Base-by-base conservation (phyloP, 2,888 invertebrate species). In the Dilophus febrilis region DNA sequence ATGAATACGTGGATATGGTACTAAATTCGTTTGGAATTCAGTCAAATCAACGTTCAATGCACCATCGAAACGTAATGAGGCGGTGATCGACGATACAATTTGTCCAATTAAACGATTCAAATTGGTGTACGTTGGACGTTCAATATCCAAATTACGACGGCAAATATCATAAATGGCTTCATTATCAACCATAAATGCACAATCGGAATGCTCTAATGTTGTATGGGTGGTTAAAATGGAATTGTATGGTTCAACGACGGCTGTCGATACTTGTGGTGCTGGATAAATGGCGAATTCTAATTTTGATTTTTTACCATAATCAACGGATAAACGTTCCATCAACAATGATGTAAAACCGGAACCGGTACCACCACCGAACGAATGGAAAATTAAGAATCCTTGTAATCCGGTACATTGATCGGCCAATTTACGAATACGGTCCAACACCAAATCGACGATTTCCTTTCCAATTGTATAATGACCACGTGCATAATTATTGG, bases 161-260 rank as follows among this genome's bases (percentile, higher is more conserved):
- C 92, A 94, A 68, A 82, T 83, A 66, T 94, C 77, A n/a, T n/a
- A n/a, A n/a, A n/a, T n/a, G n/a, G n/a, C n/a, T n/a, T n/a, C n/a
- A n/a, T n/a, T n/a, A n/a, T 85, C 85, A 46, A 84, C 87, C 92
- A 92, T 92, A 68, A 94, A 94, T 37, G 91, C 90, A 64, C 92
- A 92, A 69, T 91, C 91, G 0, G 88, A 88, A 64, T 91, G 92
- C 64, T 92, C 91, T 53, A 84, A 65, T 43, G 92, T 92, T 40
- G 92, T 94, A 68, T 94, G 94, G 44, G 94, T 94, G 56, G 91
- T 92, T 55, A 94, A 69, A 58, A 94, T 90, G 1, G 92, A 90
- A 69, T 94, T 94, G 78, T 94, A 94, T 22, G 94, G 94, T 63
- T 94, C 94, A n/a, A 94, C 94, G 33, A 85, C 85, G 42, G 85